Evolutionary conservation across 2,888 invertebrate species (phyloP), one percentile per base, ranked within the genome.

Genomic region (Saturnia japonica): DNA sequence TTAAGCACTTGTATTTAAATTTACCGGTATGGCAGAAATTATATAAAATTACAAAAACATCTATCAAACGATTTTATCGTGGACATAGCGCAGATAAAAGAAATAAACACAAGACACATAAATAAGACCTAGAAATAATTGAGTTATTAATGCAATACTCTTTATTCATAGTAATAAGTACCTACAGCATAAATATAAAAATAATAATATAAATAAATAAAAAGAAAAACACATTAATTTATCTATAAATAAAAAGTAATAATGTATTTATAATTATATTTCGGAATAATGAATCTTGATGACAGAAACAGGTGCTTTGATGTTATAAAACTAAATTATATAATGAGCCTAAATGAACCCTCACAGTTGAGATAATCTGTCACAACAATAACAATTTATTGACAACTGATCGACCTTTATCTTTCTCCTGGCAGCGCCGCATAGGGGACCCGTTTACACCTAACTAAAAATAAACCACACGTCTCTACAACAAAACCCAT

Each of bases 381-480:
- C 87, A 87, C 84, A 89, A 90, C 89, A 88, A 87, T 86, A 78
- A 85, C 86, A 82, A 87, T 88, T 86, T 89, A 90, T 89, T 84
- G 83, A 83, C 82, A 81, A 88, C 81, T 81, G 82, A 79, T 78
- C 80, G 81, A 80, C 83, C 82, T 85, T 84, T 82, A 83, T 80
- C 78, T 75, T 75, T 74, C 71, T 64, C 40, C n/a, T 25, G 62
- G 16, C 54, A 54, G 22, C 54, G 54, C 28, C 57, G 57, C 74
- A 72, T 72, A 67, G 12, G 0, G 72, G 78, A 82, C 83, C 80
- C 82, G 79, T 84, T 85, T 80, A 83, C 82, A 85, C 82, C 78
- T 79, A 78, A 83, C 78, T 83, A 84, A 88, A 90, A 88, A 88
- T 81, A 82, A 84, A 87, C 84, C 82, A 79, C 81, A 74, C 73